Evolutionary conservation across 2,888 invertebrate genomes (phyloP), one percentile per base, ranked within the genome.

Genomic region (Linnaemya tessellans): DNA sequence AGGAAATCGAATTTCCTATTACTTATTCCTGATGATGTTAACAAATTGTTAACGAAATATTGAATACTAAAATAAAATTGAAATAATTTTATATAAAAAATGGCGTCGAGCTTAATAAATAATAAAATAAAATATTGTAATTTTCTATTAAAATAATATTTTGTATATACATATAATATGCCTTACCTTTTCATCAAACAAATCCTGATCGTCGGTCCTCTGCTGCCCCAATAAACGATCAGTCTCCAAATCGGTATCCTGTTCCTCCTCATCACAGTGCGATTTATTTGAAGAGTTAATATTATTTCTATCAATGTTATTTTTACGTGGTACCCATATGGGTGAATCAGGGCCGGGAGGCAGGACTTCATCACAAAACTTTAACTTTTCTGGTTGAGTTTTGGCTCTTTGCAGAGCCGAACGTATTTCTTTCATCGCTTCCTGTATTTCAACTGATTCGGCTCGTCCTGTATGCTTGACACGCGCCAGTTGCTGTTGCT

Each of bases 191-290:
- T 92, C 97, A 89, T 97, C 97, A 90, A 96, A 97, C 93, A 97
- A 97, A 71, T 97, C 97, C 91, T 97, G 97, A 91, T 97, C 97
- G 89, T 97, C 97, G n/a, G 97, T 96, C 88, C 97, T 94, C 92
- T 98, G 98, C 91, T 98, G 98, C 1, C 98, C 98, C 71, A 99
- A 94, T 84, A 99, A 93, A 89, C 98, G 94, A 93, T 99, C 99
- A n/a, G 99, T 99, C 93, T 99, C 99, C 88, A 98, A 95, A 67
- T 99, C 99, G 0, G 99, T 99, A 91, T 99, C 99, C n/a, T 98
- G 97, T 93, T 98, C 98, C 91, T 96, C 97, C 94, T 93, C 91
- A 87, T 96, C 96, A 68, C 88, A 87, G 65, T 87, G 87, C 89
- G 88, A 80, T 64, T 90, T 89, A 74, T 87, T 87, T 20, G 87